phyloP scores from a whole-genome alignment of 1,140 invertebrate genomes.

The Subanguina moxae region DNA sequence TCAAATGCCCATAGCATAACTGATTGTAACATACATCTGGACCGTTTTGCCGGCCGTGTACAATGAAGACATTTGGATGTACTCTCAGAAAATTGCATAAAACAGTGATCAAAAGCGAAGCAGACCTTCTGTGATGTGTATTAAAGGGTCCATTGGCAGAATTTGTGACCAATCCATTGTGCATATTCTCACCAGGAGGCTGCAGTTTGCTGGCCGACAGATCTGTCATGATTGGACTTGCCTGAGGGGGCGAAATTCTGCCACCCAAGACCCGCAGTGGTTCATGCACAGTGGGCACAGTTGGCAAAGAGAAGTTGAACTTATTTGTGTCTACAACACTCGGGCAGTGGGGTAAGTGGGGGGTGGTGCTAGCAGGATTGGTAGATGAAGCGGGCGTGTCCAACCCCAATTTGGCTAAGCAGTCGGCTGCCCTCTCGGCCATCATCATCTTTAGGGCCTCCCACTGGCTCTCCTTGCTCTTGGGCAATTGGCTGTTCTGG shows the following conservation, averaged over 20 bases:
- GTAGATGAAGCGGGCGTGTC: conserved; percentile 29
- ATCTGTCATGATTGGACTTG: conserved; percentile 6
- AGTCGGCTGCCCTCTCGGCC: conserved; percentile 56
- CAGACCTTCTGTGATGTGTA: conserved; percentile 33
- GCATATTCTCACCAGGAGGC: background rate
- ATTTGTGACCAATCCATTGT: conserved; percentile 10
- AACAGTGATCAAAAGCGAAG: background rate
- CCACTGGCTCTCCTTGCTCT: conserved; percentile 54
- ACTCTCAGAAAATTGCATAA: too few species aligned
- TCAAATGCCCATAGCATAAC: too few species aligned
- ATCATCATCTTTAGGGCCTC: conserved; percentile 59
- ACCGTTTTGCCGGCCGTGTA: too few species aligned
- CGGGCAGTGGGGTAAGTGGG: background rate
- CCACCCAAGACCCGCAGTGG: background rate
- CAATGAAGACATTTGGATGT: too few species aligned
- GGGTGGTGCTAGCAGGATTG: background rate
- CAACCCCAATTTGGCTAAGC: conserved; percentile 56
- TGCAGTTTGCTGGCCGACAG: conserved; percentile 12
- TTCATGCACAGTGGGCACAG: background rate
- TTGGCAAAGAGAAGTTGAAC: conserved; percentile 13
- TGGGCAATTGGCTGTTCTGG: background rate
- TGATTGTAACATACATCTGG: too few species aligned
- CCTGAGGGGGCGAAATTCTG: background rate
- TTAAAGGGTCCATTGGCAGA: conserved; percentile 18
- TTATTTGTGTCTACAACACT: background rate